A percentile compares a stretch with the other conserved stretches of the same genome.
These are phyloP conservation scores for Dusona sp. DNA, from an alignment of 2,888 invertebrate genomes.

Conservation along the genomic window DNA sequence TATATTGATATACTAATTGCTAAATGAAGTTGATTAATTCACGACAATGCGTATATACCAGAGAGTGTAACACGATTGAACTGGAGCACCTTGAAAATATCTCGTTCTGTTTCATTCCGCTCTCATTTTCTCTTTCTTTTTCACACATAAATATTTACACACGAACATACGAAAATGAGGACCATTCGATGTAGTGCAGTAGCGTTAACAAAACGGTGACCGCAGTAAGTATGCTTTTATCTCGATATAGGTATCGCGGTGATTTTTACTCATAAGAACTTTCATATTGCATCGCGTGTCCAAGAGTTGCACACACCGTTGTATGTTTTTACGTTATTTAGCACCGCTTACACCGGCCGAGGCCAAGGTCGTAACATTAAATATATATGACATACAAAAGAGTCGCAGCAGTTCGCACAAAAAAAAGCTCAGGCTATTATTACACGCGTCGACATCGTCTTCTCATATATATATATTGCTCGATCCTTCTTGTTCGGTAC, in stretches of 20 bases:
- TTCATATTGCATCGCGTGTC: constrained; percentile 78
- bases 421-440: constrained; percentile 59
- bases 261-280: constrained; percentile 66
- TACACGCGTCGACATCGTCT: constrained; percentile 52
- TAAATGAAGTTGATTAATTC: no score
- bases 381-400: constrained; percentile 32
- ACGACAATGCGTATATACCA: not conserved
- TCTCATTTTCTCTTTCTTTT: constrained; percentile 3
- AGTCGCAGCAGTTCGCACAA: constrained; percentile 43
- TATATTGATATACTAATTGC: no score
- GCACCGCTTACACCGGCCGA: constrained; percentile 69
- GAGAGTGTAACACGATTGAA: not conserved
- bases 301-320: constrained; percentile 74
- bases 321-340: constrained; percentile 75
- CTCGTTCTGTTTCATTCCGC: not conserved
- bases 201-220: constrained; percentile 42
- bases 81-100: constrained; percentile 22
- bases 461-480: constrained; percentile 9
- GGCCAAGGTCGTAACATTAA: constrained; percentile 76
- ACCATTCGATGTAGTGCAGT: constrained; percentile 17
- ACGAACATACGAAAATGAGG: not conserved
- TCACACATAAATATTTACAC: not conserved
- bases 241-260: constrained; percentile 42
- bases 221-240: constrained; percentile 29
- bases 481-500: constrained; percentile 12